These are phyloP conservation scores for Leptosomus discolor DNA, from an alignment of 2,113 vertebrate genomes.

Conservation along the genomic window DNA sequence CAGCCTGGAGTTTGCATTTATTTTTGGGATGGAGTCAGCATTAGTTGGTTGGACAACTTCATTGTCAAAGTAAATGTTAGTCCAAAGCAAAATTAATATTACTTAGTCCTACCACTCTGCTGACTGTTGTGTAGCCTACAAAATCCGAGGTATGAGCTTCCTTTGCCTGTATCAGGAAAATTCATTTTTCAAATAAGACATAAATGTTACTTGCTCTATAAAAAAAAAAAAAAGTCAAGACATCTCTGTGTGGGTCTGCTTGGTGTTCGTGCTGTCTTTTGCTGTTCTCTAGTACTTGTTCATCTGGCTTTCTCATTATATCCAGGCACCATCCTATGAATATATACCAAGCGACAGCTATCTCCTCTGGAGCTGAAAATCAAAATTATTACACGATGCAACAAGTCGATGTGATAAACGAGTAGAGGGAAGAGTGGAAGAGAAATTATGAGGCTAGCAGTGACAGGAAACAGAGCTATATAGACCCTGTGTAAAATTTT, in stretches of 20 bases:
- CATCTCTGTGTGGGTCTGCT: neutral
- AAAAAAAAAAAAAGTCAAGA: neutral
- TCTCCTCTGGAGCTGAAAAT: neutral
- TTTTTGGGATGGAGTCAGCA: neutral
- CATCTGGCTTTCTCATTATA: neutral
- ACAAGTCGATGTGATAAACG: neutral
- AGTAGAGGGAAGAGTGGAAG: neutral
- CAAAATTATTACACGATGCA: neutral
- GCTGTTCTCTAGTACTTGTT: neutral
- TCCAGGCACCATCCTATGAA: neutral
- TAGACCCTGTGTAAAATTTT: neutral
- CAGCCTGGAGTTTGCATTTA: neutral
- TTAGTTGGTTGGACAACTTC: neutral
- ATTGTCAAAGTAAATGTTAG: neutral
- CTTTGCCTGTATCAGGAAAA: neutral
- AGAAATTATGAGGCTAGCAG: neutral
- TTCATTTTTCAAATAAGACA: neutral
- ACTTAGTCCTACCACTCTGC: neutral
- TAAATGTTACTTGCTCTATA: neutral
- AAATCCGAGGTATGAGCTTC: neutral
- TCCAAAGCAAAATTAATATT: neutral
- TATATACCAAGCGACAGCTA: neutral
- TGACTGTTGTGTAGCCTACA: neutral
- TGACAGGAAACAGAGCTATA: neutral
- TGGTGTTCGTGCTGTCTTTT: neutral